These are phyloP conservation scores for Malurus melanocephalus DNA, from an alignment of 2,113 vertebrate genomes.

Conservation along the genomic window DNA sequence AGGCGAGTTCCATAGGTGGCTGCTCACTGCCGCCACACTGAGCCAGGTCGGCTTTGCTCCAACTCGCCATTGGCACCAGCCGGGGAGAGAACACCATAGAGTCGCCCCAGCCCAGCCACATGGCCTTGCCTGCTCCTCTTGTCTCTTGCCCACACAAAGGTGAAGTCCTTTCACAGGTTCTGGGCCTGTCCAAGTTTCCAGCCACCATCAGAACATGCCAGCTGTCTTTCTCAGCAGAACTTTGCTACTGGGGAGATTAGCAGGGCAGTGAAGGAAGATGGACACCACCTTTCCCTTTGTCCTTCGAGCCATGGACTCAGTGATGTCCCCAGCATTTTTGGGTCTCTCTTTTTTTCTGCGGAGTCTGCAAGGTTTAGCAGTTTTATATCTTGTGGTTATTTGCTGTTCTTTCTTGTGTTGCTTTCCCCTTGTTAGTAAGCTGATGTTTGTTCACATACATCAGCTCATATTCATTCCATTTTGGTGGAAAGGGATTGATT, in stretches of 20 bases:
- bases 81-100: rapidly evolving
- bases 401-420: not conserved
- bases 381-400: not conserved
- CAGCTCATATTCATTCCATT: not conserved
- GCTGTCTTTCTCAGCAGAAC: not conserved
- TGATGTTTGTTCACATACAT: not conserved
- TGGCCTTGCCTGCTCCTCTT: not conserved
- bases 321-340: not conserved
- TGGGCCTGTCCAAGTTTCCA: not conserved
- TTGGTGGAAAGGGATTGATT: not conserved
- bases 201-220: not conserved
- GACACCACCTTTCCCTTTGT: not conserved
- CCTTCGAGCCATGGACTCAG: not conserved
- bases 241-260: not conserved
- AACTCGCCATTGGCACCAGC: rapidly evolving
- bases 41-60: rapidly evolving
- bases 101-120: not conserved
- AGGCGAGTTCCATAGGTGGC: not conserved
- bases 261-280: not conserved
- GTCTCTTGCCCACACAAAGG: not conserved
- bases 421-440: not conserved
- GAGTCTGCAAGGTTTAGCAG: not conserved
- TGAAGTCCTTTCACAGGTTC: rapidly evolving
- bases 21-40: rapidly evolving
- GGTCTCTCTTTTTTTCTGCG: not conserved